Conservation (phyloP, 2,797 vertebrate species). For the Lacerta viridis region DNA sequence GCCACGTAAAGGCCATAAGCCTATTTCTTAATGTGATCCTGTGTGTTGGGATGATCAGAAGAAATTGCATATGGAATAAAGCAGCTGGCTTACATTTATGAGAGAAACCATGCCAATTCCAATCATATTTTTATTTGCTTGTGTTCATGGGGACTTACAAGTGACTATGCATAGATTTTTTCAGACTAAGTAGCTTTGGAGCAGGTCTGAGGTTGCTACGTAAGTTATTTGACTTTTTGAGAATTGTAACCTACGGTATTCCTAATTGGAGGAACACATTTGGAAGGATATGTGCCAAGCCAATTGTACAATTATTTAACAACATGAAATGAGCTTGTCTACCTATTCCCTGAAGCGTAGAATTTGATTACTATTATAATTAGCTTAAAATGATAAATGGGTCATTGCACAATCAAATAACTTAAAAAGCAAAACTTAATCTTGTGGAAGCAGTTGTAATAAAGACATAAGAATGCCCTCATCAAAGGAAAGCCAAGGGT, state of each 20-base stretch:
- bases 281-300: background rate
- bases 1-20: background rate
- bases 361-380: conserved; percentile 35
- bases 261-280: background rate
- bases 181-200: background rate
- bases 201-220: background rate
- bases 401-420: conserved; percentile 23
- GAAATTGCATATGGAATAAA: background rate
- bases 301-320: background rate
- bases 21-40: background rate
- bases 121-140: background rate
- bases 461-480: conserved; percentile 2
- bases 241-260: background rate
- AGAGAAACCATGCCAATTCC: background rate
- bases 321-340: conserved; percentile 2
- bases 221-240: background rate
- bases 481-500: conserved; percentile 7
- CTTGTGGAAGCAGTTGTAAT: conserved; percentile 37
- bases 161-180: background rate
- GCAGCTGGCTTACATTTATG: background rate
- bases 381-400: conserved; percentile 40
- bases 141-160: background rate
- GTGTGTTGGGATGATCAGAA: background rate
- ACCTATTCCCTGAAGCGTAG: conserved; percentile 8
- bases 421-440: conserved; percentile 29